These are phyloP conservation scores for Denticeps clupeoides DNA, from an alignment of 2,797 vertebrate species.

Conservation along the genomic window DNA sequence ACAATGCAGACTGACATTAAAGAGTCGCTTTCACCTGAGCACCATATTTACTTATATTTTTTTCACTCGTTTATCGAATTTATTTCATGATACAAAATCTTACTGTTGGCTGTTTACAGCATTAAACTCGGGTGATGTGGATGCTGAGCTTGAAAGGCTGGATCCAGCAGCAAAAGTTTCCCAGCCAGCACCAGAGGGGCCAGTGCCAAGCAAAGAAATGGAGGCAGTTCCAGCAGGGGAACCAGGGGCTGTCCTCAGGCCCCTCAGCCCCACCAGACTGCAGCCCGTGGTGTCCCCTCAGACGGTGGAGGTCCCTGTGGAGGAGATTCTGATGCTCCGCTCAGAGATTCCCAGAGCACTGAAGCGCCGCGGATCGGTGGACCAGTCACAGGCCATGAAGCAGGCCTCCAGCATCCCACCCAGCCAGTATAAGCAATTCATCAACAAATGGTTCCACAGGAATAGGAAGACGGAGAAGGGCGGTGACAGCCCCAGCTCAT, in stretches of 20 bases:
- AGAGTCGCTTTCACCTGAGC: too few relatives aligned
- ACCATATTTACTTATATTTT: too few relatives aligned
- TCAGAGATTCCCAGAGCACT: constrained; percentile 79
- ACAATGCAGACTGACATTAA: too few relatives aligned
- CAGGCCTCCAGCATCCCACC: constrained; percentile 51
- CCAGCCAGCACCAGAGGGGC: constrained; percentile 9
- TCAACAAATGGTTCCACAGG: constrained; percentile 67
- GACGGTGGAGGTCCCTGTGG: constrained; percentile 50
- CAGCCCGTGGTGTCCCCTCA: constrained; percentile 74
- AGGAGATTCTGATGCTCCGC: constrained; percentile 65
- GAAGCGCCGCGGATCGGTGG: constrained; percentile 71
- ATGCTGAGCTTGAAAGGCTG: constrained; percentile 51
- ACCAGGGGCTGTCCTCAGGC: constrained; percentile 44
- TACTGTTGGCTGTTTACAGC: constrained; percentile 29
- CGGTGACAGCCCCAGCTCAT: constrained; percentile 49
- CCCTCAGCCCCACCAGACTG: constrained; percentile 78
- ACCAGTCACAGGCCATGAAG: constrained; percentile 43
- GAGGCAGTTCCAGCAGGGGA: constrained; percentile 2
- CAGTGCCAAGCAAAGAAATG: background rate
- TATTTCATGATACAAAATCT: background rate
- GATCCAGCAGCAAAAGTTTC: constrained; percentile 27
- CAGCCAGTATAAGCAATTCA: constrained; percentile 76
- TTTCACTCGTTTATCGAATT: too few relatives aligned
- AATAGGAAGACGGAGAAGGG: too few relatives aligned
- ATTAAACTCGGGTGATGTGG: constrained; percentile 45